Base-by-base conservation (phyloP, 2,888 invertebrate species). In the Dryadula phaetusa region DNA sequence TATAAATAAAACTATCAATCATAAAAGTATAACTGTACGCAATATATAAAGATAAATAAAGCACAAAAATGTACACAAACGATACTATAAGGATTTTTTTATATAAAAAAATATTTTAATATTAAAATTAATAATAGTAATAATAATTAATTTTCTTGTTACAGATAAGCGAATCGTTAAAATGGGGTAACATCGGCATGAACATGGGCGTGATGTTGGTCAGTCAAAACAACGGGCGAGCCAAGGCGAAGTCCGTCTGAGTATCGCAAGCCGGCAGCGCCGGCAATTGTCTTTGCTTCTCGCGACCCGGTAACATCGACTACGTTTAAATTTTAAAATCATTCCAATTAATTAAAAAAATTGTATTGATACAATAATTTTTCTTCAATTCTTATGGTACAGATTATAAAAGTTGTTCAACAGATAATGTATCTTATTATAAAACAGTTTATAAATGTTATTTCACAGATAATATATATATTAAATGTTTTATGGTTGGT, bases 121-220 rank as follows among this genome's bases (percentile, higher is more conserved):
- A 14, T 44, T 5, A 8, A 34, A 8, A 34, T 34, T 12, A 37
- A n/a, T 14, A 20, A 10, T 46, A 12, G 18, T 60, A 65, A 65
- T 40, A 16, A 12, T 20, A 8, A 42, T 32, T 64, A 14, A 79
- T 75, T 76, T 77, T 76, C 66, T 92, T 89, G 92, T 94, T 94
- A 53, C 93, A 95, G 95, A 94, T 95, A 87, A 95, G 94, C 85
- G 95, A 95, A 89, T 94, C 95, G 82, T 93, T 95, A 74, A 95
- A 94, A 87, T 95, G 95, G 95, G 95, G 95, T 79, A 95, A 94
- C 86, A 93, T 95, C 79, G 95, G 95, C 81, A 94, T 95, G 93
- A 95, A 94, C 81, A 94, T 95, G 86, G 95, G 95, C 76, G 94
- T 95, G 74, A 88, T 95, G 87, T 91, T 95, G 73, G 92, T 95